Evolutionary conservation across 1,140 invertebrate species (phyloP).

Genomic region (Panagrolaimus sp.): DNA sequence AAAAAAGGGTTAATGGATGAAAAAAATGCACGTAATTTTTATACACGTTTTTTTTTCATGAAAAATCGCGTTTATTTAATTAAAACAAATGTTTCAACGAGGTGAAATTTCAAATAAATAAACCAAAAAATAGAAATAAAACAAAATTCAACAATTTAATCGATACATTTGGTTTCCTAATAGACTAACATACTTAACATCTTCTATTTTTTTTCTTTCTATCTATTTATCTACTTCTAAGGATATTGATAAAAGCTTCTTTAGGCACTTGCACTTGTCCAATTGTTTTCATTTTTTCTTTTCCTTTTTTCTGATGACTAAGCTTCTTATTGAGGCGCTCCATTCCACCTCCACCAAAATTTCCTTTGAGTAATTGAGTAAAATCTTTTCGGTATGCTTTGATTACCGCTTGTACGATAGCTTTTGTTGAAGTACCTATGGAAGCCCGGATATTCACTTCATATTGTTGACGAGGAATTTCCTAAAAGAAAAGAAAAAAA

Average conservation of each 20-base stretch:
- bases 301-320: conserved; percentile 81
- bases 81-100: no score
- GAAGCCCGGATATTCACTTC: conserved; percentile 78
- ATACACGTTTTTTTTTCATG: no score
- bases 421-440: conserved; percentile 69
- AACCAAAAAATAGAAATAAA: no score
- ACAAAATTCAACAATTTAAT: no score
- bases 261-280: conserved; percentile 83
- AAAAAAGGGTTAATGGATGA: no score
- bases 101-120: no score
- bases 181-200: no score
- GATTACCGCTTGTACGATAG: conserved; percentile 78
- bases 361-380: conserved; percentile 55
- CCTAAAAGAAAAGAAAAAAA: conserved; percentile 49
- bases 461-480: conserved; percentile 81
- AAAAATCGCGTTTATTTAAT: no score
- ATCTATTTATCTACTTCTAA: background rate
- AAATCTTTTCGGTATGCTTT: conserved; percentile 82
- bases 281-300: conserved; percentile 81
- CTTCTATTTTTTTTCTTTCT: no score
- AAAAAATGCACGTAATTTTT: no score
- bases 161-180: no score
- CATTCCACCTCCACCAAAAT: conserved; percentile 70
- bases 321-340: conserved; percentile 82
- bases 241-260: conserved; percentile 75